Base-by-base conservation (phyloP, 2,113 vertebrate genomes). In the Ranitomeya variabilis region DNA sequence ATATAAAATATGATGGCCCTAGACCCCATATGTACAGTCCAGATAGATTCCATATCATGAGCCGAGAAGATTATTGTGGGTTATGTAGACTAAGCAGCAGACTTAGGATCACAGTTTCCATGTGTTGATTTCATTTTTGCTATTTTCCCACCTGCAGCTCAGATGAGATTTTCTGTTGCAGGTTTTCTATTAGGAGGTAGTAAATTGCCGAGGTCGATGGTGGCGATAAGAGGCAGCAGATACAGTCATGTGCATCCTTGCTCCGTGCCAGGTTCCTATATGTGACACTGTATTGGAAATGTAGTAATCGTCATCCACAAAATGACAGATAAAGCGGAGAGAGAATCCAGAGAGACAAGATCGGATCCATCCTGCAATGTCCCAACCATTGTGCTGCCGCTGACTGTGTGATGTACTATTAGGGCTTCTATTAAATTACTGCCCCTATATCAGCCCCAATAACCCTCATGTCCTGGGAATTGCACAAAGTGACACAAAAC, bases 391-490 rank as follows among this genome's bases (percentile, higher is more conserved):
- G 79, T 82, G 54, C 64, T 83, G 18, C 55, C 80, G 64, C 55
- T 60, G 69, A 51, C 23, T 0, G 21, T 74, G 86, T 88, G 67
- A 83, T 52, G 64, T 74, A 59, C 54, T 13, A 83, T 82, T 62
- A 83, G 67, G 26, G 51, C 54, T 74, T 51, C 67, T 62, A 88
- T 88, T 69, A 83, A 80, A 80, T 74, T 64, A 74, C 67, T 82
- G 54, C 19, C 77, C 67, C 67, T 13, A 11, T 76, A 26, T 74
- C 66, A 6, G 45, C 10, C 19, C 37, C 16, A 21, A 74, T 37
- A 59, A 55, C 31, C 80, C 62, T 1, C 31, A 7, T 26, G 26
- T 60, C 52, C 15, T 80, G 66, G 21, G 2, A 83, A 88, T 81
- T 87, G 81, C 64, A 37, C 83, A 82, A 62, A 62, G 54, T 54